These are phyloP conservation scores for Oryzaephilus surinamensis DNA, from an alignment of 1,140 invertebrate genomes.

Conservation along the genomic window DNA sequence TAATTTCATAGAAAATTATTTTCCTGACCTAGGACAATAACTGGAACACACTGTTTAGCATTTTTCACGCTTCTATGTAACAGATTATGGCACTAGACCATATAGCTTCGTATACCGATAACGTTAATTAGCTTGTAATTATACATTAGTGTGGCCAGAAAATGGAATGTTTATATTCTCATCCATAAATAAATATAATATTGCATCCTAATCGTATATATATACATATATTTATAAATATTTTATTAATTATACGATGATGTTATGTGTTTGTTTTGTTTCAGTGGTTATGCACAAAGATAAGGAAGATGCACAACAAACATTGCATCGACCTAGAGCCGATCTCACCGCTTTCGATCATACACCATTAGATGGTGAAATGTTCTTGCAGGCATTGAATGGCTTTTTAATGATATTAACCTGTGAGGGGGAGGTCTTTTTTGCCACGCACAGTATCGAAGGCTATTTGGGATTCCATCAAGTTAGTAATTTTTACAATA, in stretches of 20 bases:
- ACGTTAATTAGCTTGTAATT: conserved; percentile 19
- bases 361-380: conserved; percentile 82
- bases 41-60: too few species aligned
- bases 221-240: too few species aligned
- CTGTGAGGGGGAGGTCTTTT: conserved; percentile 98
- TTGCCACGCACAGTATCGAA: conserved; percentile 98
- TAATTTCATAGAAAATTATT: too few species aligned
- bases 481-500: conserved; percentile 60
- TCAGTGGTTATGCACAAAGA: conserved; percentile 88
- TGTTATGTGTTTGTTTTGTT: conserved; percentile 43
- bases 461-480: conserved; percentile 99
- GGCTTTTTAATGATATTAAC: conserved; percentile 97
- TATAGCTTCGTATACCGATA: conserved; percentile 4
- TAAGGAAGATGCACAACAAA: conserved; percentile 66
- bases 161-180: conserved; percentile 8
- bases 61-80: conserved; percentile 14
- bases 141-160: conserved; percentile 12
- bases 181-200: too few species aligned
- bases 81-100: conserved; percentile 11
- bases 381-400: conserved; percentile 94
- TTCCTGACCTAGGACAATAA: too few species aligned
- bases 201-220: too few species aligned
- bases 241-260: too few species aligned
- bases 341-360: conserved; percentile 82
- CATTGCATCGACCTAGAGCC: conserved; percentile 53